These are phyloP conservation scores for Eurosta solidaginis DNA, from an alignment of 1,140 invertebrate genomes.

Conservation along the genomic window DNA sequence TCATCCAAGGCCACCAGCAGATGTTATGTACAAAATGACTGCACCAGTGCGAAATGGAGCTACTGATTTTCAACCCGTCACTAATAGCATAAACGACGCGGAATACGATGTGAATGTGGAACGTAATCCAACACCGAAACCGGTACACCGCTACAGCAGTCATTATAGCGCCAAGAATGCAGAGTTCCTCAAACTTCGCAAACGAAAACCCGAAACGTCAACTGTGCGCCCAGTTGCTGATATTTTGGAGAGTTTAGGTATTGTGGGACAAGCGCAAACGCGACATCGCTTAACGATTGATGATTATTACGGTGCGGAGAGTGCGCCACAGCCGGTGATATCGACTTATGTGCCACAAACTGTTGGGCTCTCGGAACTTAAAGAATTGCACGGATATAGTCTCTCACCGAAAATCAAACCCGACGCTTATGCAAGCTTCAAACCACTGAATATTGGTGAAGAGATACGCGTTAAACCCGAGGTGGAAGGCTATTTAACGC, in stretches of 20 bases:
- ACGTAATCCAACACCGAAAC: not conserved
- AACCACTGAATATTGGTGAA: conserved; percentile 55
- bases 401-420: conserved; percentile 45
- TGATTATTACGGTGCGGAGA: conserved; percentile 53
- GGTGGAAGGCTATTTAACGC: conserved; percentile 52
- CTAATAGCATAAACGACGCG: conserved; percentile 34
- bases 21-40: conserved; percentile 45
- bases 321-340: conserved; percentile 48
- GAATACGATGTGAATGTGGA: conserved; percentile 35
- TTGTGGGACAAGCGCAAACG: conserved; percentile 44
- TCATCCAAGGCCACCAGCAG: conserved; percentile 48
- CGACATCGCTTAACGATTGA: conserved; percentile 47
- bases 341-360: conserved; percentile 29
- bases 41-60: conserved; percentile 36
- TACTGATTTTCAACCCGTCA: conserved; percentile 47
- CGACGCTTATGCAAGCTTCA: conserved; percentile 55
- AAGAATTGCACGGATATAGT: conserved; percentile 39
- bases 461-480: conserved; percentile 55
- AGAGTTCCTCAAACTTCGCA: conserved; percentile 45
- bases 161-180: conserved; percentile 55
- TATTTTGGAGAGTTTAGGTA: conserved; percentile 52
- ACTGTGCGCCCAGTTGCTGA: conserved; percentile 54
- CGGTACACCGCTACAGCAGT: conserved; percentile 48
- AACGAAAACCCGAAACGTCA: not conserved
- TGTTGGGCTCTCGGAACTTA: conserved; percentile 46